Evolutionary conservation across 1,140 invertebrate genomes (phyloP).

Genomic region (Drosophila guanche): DNA sequence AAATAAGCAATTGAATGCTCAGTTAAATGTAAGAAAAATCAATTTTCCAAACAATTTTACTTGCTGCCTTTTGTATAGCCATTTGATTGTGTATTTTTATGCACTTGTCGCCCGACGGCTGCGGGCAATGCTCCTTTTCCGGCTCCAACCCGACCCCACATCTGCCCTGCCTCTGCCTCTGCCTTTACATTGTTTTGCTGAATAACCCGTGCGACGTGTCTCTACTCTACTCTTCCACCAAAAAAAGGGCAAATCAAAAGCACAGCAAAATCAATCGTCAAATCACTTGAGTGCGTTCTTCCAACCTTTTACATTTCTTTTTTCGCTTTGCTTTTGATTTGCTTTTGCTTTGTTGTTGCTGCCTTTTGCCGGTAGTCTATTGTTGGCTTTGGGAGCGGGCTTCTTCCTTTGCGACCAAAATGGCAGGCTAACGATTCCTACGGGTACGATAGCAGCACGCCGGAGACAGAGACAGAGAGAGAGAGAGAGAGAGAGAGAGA

Average conservation of each 20-base stretch:
- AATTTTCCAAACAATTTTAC: constrained; percentile 83
- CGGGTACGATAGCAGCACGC: constrained; percentile 57
- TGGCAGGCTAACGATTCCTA: constrained; percentile 77
- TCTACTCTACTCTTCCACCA: not conserved
- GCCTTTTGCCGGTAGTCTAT: constrained; percentile 51
- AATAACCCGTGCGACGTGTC: constrained; percentile 6
- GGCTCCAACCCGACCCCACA: constrained; percentile 18
- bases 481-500: no score
- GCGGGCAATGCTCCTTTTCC: constrained; percentile 71
- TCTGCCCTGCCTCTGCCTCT: constrained; percentile 4
- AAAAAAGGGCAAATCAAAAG: constrained; percentile 59
- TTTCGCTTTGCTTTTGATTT: constrained; percentile 29
- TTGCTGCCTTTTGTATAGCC: constrained; percentile 36
- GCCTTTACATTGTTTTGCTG: constrained; percentile 28
- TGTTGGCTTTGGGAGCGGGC: constrained; percentile 54
- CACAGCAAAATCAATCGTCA: constrained; percentile 76
- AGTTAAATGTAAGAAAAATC: constrained; percentile 82
- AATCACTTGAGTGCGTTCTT: constrained; percentile 77
- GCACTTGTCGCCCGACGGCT: constrained; percentile 81
- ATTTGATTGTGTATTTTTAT: constrained; percentile 73
- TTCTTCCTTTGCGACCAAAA: constrained; percentile 57
- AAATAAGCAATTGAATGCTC: constrained; percentile 82
- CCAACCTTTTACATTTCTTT: constrained; percentile 14
- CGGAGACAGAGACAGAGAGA: no score
- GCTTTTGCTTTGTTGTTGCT: constrained; percentile 28